phyloP scores from a whole-genome alignment of 2,113 vertebrate genomes.

The Dryoscopus gambensis region DNA sequence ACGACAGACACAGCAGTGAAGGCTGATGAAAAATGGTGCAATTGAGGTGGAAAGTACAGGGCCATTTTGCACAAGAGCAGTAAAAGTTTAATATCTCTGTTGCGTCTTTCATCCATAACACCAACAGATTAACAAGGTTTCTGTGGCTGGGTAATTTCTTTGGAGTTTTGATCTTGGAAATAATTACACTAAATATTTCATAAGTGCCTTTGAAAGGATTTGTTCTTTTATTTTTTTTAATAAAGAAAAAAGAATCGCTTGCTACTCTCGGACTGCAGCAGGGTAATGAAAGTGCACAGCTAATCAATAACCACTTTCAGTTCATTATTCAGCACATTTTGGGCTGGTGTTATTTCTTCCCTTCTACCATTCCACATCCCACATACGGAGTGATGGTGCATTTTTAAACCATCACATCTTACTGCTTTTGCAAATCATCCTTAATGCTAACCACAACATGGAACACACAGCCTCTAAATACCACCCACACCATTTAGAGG shows the following conservation, averaged over 20 bases:
- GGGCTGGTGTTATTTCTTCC: not conserved
- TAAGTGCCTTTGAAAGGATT: not conserved
- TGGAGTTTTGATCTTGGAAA: conserved; percentile 23
- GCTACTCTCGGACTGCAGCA: not conserved
- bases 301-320: conserved; percentile 46
- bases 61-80: not conserved
- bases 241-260: not conserved
- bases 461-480: not conserved
- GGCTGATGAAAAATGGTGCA: not conserved
- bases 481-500: not conserved
- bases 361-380: not conserved
- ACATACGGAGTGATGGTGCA: not conserved
- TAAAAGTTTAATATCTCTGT: conserved; percentile 38
- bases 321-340: conserved; percentile 23
- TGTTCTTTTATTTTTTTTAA: not conserved
- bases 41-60: not conserved
- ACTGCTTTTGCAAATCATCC: not conserved
- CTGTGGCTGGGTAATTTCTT: not conserved
- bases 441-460: not conserved
- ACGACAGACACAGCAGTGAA: not conserved
- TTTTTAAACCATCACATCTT: not conserved
- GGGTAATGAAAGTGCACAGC: conserved; percentile 4
- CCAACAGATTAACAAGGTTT: conserved; percentile 48
- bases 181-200: conserved; percentile 48
- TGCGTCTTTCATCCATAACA: not conserved